These are phyloP conservation scores for Microcebus jonahi DNA, from an alignment of 2,113 vertebrate species.

Conservation along the genomic window DNA sequence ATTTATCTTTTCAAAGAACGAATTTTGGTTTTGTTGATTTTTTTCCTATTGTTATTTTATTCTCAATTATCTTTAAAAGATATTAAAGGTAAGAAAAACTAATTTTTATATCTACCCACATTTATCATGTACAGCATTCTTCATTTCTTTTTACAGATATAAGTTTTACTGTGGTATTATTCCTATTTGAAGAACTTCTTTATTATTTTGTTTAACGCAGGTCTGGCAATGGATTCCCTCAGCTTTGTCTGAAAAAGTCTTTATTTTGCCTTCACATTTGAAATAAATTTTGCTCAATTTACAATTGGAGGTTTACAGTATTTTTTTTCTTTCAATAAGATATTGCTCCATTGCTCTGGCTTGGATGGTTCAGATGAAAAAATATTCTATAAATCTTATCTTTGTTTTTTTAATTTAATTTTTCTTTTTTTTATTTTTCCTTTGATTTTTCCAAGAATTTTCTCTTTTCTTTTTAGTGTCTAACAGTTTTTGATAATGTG, in stretches of 20 bases:
- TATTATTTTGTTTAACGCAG: not conserved
- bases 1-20: not conserved
- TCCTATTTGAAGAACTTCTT: not conserved
- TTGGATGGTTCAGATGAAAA: not conserved
- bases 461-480: not conserved
- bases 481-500: not conserved
- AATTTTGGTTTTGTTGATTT: not conserved
- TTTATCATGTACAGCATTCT: not conserved
- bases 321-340: not conserved
- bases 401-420: not conserved
- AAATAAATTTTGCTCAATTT: not conserved
- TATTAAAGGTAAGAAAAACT: not conserved
- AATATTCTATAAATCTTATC: not conserved
- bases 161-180: not conserved
- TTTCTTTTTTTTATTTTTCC: not conserved
- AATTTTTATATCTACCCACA: not conserved
- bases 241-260: not conserved
- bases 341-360: not conserved
- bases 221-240: not conserved
- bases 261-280: not conserved
- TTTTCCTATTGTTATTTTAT: not conserved
- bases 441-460: not conserved
- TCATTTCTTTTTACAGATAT: not conserved
- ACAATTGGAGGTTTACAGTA: not conserved
- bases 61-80: conserved; percentile 17